phyloP scores from a whole-genome alignment of 2,797 vertebrate species.

The Nyctalus aviator region DNA sequence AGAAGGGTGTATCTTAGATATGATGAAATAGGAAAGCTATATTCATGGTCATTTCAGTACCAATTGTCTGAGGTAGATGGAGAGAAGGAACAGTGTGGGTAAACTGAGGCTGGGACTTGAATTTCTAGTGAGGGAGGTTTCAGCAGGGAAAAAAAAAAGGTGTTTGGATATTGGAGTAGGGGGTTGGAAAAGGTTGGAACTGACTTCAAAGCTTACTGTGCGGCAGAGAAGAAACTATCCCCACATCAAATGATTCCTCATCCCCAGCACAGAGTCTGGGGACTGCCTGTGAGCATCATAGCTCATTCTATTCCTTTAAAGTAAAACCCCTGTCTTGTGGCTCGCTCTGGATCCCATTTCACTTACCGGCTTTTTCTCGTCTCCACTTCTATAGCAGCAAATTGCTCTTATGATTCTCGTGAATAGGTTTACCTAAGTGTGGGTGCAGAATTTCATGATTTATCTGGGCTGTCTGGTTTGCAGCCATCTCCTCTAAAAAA shows the following conservation, averaged over 20 bases:
- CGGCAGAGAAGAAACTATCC: neutral
- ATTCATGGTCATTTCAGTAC: neutral
- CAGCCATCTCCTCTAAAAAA: slow-evolving; percentile 58
- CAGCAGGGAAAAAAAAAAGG: neutral
- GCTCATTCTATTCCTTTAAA: neutral
- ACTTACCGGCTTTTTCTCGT: slow-evolving; percentile 62
- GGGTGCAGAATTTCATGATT: slow-evolving; percentile 79
- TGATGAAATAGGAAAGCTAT: neutral
- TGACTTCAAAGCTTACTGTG: neutral
- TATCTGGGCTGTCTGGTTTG: slow-evolving; percentile 61
- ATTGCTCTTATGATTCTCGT: slow-evolving; percentile 77
- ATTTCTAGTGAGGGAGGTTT: neutral
- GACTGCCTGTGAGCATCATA: neutral
- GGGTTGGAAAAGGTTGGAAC: neutral
- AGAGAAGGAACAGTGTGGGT: neutral
- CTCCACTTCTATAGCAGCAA: slow-evolving; percentile 76
- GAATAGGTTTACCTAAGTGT: slow-evolving; percentile 78
- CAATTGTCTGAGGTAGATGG: neutral
- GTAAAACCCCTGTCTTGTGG: neutral
- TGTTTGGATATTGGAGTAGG: neutral
- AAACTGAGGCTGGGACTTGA: neutral
- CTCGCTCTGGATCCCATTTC: slow-evolving; percentile 1
- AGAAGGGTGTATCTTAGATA: neutral
- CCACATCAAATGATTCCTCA: neutral
- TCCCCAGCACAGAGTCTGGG: neutral